Percentiles rank a stretch among this genome's conserved stretches.
Evolutionary conservation across 2,888 invertebrate genomes (phyloP).

Genomic region (Lacanobia wlatinum): DNA sequence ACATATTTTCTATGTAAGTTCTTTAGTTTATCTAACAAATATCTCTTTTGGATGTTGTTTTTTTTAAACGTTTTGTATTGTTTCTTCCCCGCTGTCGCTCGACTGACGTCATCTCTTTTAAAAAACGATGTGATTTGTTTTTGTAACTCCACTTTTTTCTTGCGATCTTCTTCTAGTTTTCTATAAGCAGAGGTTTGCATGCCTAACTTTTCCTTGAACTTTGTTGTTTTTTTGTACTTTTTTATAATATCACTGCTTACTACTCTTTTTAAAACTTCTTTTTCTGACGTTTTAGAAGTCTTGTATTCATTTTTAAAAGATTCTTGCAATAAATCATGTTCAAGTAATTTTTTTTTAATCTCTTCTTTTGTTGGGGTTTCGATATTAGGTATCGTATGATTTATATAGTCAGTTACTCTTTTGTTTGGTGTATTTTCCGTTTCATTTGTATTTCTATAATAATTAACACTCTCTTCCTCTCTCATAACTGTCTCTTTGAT

Average conservation of each 20-base stretch:
- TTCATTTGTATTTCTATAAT: no score
- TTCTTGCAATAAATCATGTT: constrained; percentile 14
- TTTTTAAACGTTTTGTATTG: no score
- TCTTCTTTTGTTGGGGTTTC: constrained; percentile 1
- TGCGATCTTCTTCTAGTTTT: constrained; percentile 8
- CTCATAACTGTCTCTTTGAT: no score
- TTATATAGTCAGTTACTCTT: no score
- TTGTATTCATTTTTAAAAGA: constrained; percentile 31
- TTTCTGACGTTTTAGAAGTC: constrained; percentile 19
- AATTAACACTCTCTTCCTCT: no score
- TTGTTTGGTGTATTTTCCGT: no score
- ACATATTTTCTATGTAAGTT: no score
- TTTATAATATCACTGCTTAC: constrained; percentile 9
- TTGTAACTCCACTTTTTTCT: background rate
- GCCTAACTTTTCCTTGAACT: constrained; percentile 19
- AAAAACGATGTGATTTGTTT: no score
- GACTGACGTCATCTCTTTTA: no score
- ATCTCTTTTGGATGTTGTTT: no score
- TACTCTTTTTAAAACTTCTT: constrained; percentile 27
- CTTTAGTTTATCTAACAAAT: no score
- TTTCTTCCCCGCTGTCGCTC: no score
- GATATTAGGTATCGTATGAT: background rate
- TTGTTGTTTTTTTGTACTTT: constrained; percentile 29
- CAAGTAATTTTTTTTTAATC: background rate
- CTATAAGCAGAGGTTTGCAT: constrained; percentile 13